Base-by-base conservation (phyloP, 1,140 invertebrate species). In the Papilio xuthus region DNA sequence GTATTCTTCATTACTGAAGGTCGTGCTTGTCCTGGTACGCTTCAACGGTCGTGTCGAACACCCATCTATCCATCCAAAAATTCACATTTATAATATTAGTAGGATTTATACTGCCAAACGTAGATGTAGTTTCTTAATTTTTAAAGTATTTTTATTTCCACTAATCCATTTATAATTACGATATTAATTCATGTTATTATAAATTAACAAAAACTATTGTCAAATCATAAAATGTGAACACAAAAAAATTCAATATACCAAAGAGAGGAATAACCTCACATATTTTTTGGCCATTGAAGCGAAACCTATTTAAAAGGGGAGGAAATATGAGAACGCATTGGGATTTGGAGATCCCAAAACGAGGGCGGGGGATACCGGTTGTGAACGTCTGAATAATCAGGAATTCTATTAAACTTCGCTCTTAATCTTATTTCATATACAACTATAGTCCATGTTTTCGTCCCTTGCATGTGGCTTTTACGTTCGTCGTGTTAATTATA, bases 221-320 rank as follows among this genome's bases (percentile, higher is more conserved):
- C n/a, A n/a, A n/a, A n/a, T n/a, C n/a, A n/a, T n/a, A n/a, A n/a
- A n/a, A n/a, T n/a, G n/a, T n/a, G n/a, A n/a, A n/a, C n/a, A n/a
- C n/a, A n/a, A n/a, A n/a, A n/a, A n/a, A 10, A 23, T 13, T 60
- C 12, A 67, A 28, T 12, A 28, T 67, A 4, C 23, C 6, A 67
- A 67, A 67, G 60, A 28, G 2, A 67, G 53, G 20, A 28, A 15
- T 28, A 28, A 28, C 13, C 1, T 28, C 26, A 67, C 60, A 23
- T 37, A 37, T 90, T 89, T 86, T 89, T 86, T 86, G 85, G 79
- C 85, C 82, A 79, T 80, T 73, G 77, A 83, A 82, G 69, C 84
- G 82, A 80, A 86, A 90, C 88, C 85, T 84, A 87, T 89, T 88
- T 85, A 82, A 82, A 85, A 77, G 78, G 85, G 85, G 87, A 87